Evolutionary conservation across 2,113 vertebrate genomes (phyloP).

Genomic region (Pomatorhinus ruficollis): DNA sequence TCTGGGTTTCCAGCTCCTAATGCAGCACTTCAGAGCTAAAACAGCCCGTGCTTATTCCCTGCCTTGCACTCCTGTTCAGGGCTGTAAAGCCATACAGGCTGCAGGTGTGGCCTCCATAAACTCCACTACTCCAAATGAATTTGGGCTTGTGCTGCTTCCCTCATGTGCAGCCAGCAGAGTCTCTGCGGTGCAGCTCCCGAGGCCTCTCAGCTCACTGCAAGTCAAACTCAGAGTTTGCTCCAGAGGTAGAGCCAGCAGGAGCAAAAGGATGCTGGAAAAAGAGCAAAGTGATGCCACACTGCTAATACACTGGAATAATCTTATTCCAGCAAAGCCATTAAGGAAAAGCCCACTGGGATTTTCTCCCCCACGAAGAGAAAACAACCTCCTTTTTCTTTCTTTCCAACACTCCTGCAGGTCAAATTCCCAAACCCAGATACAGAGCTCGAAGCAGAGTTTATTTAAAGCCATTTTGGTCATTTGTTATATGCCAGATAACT

Average conservation of each 20-base stretch:
- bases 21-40: background rate
- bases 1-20: background rate
- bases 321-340: background rate
- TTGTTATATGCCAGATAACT: background rate
- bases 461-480: background rate
- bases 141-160: background rate
- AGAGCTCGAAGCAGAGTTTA: background rate
- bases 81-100: background rate
- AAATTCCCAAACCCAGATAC: background rate
- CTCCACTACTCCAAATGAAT: background rate
- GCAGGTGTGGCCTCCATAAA: slow-evolving; percentile 30
- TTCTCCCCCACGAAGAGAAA: background rate
- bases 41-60: background rate
- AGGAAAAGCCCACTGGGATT: background rate
- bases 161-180: background rate
- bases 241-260: background rate
- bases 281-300: background rate
- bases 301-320: background rate
- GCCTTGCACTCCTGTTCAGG: background rate
- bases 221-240: background rate
- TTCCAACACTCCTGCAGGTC: background rate
- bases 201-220: background rate
- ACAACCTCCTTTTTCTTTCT: background rate
- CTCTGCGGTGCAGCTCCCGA: background rate
- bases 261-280: background rate